Evolutionary conservation across 2,888 invertebrate species (phyloP).

Genomic region (Drosophila lutescens): DNA sequence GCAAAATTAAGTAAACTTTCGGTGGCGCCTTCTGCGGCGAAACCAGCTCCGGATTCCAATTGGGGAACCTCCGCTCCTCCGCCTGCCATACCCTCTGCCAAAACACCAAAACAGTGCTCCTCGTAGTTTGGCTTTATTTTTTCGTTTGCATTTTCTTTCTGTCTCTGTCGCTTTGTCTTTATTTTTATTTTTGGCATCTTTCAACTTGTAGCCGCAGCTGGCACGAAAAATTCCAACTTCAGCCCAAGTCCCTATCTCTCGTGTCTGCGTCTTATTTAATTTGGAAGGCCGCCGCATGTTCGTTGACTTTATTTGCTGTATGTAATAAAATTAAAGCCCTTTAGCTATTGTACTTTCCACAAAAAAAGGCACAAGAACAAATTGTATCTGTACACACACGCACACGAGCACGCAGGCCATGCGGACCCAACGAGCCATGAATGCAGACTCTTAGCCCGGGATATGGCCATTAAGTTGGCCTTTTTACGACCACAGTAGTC

Average conservation of each 20-base stretch:
- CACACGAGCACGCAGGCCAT: constrained; percentile 9
- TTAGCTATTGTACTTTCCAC: constrained; percentile 75
- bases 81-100: no score
- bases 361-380: constrained; percentile 53
- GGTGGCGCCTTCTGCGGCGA: constrained; percentile 45
- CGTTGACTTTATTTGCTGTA: constrained; percentile 79
- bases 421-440: constrained; percentile 72
- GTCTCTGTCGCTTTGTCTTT: constrained; percentile 8
- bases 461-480: constrained; percentile 79
- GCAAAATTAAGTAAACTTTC: constrained; percentile 71
- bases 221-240: constrained; percentile 62
- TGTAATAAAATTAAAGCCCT: constrained; percentile 80
- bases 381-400: constrained; percentile 51
- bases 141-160: neutral
- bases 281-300: constrained; percentile 68
- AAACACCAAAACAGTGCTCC: constrained; percentile 3
- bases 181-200: constrained; percentile 51
- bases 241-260: neutral
- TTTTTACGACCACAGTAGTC: constrained; percentile 63
- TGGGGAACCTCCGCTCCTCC: neutral
- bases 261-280: constrained; percentile 69
- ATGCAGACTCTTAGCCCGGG: constrained; percentile 75
- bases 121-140: constrained; percentile 10
- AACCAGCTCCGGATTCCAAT: constrained; percentile 9
- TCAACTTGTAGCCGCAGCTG: constrained; percentile 75